Conservation (phyloP, 2,888 invertebrate species). For the Heliconius charithonia region DNA sequence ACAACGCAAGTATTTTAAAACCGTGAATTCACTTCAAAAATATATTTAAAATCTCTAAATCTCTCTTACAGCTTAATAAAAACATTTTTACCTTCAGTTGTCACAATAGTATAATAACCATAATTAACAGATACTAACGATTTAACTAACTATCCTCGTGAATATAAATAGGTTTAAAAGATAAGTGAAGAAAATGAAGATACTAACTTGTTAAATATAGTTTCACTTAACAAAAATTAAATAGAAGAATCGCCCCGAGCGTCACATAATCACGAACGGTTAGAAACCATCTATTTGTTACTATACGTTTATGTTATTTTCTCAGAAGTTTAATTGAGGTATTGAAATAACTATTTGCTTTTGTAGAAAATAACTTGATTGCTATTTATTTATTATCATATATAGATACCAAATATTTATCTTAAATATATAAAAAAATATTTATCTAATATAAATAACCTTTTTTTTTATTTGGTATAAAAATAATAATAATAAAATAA, state of each 20-base stretch:
- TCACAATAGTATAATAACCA: not conserved
- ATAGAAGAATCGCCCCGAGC: conserved; percentile 34
- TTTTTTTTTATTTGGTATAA: too few relatives aligned
- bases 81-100: not conserved
- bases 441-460: too few relatives aligned
- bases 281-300: conserved; percentile 3
- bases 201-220: conserved; percentile 38
- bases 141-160: conserved; percentile 6
- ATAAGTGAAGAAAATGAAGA: conserved; percentile 40
- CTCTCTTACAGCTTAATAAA: too few relatives aligned
- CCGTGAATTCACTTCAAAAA: not conserved
- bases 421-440: too few relatives aligned
- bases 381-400: not conserved
- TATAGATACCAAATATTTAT: not conserved
- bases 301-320: conserved; percentile 18
- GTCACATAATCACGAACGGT: conserved; percentile 27
- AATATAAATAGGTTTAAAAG: conserved; percentile 26
- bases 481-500: too few relatives aligned
- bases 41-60: not conserved
- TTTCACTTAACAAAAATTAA: conserved; percentile 41
- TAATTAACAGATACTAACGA: not conserved
- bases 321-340: conserved; percentile 20
- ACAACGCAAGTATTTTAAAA: too few relatives aligned
- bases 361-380: not conserved
- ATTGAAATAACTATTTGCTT: conserved; percentile 17